phyloP scores from a whole-genome alignment of 1,140 invertebrate genomes.

The Atta cephalotes region DNA sequence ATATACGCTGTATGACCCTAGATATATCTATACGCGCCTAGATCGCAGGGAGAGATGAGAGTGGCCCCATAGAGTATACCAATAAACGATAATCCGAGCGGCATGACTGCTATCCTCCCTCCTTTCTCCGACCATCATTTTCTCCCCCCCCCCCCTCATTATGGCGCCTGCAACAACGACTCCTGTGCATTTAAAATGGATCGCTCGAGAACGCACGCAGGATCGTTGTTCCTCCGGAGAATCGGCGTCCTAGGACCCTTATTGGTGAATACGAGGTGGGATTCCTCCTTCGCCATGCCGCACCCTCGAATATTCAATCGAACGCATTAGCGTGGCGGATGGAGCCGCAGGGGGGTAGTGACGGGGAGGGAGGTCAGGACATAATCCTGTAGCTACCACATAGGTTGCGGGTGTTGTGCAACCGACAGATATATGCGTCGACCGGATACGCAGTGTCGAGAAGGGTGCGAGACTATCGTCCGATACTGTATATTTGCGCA shows the following conservation, averaged over 20 bases:
- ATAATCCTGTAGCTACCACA: conserved; percentile 69
- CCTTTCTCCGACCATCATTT: background rate
- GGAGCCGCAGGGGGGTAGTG: background rate
- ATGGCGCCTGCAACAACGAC: conserved; percentile 9
- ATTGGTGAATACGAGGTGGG: conserved; percentile 40
- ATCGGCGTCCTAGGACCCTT: conserved; percentile 63
- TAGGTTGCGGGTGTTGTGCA: conserved; percentile 67
- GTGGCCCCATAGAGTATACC: conserved; percentile 57
- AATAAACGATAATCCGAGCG: conserved; percentile 76
- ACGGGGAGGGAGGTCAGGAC: conserved; percentile 58
- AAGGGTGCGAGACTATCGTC: conserved; percentile 45
- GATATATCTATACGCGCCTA: conserved; percentile 61
- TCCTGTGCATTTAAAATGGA: conserved; percentile 72
- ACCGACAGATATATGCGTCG: conserved; percentile 58
- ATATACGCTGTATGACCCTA: conserved; percentile 60
- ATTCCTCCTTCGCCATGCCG: conserved; percentile 35
- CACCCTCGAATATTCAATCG: conserved; percentile 76
- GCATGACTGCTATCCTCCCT: conserved; percentile 49
- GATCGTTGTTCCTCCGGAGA: conserved; percentile 67
- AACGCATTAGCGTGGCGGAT: conserved; percentile 68
- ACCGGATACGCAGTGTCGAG: conserved; percentile 58
- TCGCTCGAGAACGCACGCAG: conserved; percentile 17
- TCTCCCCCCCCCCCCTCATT: background rate
- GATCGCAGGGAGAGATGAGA: conserved; percentile 58
- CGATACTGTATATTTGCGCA: conserved; percentile 50